A percentile compares a stretch with the other conserved stretches of the same genome.
Conservation (phyloP, 2,113 vertebrate species). For the Canis aureus region DNA sequence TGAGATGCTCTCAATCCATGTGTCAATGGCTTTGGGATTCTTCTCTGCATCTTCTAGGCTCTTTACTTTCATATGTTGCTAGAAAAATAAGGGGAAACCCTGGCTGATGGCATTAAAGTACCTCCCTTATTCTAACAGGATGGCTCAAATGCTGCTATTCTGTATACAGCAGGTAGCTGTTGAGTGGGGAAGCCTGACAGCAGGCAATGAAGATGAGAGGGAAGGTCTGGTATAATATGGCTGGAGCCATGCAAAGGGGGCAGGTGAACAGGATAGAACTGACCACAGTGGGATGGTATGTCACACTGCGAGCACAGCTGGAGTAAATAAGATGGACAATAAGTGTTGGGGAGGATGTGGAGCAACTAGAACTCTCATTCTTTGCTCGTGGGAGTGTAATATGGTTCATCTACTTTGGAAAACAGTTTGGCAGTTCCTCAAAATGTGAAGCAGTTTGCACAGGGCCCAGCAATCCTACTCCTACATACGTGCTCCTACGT, state of each 20-base stretch:
- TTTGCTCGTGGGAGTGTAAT: background rate
- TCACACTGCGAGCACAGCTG: background rate
- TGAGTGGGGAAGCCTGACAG: background rate
- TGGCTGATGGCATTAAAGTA: background rate
- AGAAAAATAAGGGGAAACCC: conserved; percentile 24
- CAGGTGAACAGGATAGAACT: background rate
- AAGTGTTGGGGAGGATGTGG: background rate
- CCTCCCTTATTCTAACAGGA: background rate
- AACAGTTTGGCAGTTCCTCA: conserved; percentile 13
- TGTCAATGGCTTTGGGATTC: conserved; percentile 92
- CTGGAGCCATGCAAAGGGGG: background rate
- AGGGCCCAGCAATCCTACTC: background rate
- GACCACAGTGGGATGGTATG: background rate
- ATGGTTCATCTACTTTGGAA: conserved; percentile 10
- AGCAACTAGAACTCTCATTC: background rate
- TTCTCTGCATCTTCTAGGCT: conserved; percentile 93
- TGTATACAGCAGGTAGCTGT: background rate
- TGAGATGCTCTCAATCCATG: conserved; percentile 94
- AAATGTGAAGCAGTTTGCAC: background rate
- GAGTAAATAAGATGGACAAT: background rate
- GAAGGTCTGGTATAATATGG: background rate
- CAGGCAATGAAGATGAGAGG: background rate
- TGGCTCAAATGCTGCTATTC: background rate
- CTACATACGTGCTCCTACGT: background rate
- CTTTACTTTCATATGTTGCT: conserved; percentile 94